Conservation (phyloP, 2,113 vertebrate genomes). For the Meriones unguiculatus region DNA sequence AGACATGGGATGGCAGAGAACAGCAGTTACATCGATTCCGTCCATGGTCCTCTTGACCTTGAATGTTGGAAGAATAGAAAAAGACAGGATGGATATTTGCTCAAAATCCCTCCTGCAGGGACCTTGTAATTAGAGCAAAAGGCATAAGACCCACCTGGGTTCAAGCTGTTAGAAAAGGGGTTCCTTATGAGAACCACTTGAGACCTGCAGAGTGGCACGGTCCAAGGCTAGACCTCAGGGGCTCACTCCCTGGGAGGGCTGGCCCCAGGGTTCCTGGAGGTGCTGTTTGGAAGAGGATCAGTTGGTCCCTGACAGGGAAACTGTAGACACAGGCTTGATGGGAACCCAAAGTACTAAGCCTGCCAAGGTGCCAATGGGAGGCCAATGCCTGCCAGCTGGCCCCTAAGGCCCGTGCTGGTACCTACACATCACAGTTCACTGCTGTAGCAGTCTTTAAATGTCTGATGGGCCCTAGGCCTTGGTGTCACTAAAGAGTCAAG, state of each 20-base stretch:
- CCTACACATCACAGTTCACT: neutral
- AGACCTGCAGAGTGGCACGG: neutral
- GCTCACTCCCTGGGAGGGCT: neutral
- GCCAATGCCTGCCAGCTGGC: slow-evolving; percentile 33
- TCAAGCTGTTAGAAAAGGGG: neutral
- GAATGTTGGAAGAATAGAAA: neutral
- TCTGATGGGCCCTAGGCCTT: neutral
- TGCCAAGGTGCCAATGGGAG: neutral
- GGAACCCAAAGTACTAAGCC: neutral
- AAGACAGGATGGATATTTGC: neutral
- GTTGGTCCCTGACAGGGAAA: neutral
- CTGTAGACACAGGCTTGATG: slow-evolving; percentile 52
- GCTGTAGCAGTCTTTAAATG: neutral
- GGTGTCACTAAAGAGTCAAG: neutral
- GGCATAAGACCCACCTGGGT: neutral
- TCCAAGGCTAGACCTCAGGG: neutral
- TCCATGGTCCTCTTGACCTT: neutral
- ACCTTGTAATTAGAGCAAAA: neutral
- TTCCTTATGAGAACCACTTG: neutral
- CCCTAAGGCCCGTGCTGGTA: neutral
- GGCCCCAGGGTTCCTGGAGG: neutral
- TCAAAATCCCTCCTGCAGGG: neutral
- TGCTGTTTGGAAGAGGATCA: slow-evolving; percentile 14
- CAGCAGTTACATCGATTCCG: neutral
- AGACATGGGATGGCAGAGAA: neutral